Evolutionary conservation across 2,888 invertebrate species (phyloP).

Genomic region (Acanthosepion pharaonis): DNA sequence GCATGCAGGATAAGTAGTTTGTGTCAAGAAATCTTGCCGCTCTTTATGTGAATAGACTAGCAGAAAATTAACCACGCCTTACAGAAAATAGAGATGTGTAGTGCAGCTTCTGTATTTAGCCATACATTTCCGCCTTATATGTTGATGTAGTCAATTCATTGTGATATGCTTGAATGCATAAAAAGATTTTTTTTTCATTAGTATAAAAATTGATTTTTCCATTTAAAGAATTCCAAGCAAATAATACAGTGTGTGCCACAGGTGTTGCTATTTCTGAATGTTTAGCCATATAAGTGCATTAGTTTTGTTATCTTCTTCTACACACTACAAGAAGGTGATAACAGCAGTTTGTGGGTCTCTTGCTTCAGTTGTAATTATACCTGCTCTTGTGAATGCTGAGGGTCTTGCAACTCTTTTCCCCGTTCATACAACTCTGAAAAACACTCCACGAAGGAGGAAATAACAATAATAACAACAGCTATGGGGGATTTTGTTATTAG

Average conservation of each 20-base stretch:
- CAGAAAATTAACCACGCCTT: neutral
- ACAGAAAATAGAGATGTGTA: neutral
- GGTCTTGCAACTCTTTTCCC: neutral
- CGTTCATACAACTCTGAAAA: neutral
- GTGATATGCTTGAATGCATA: neutral
- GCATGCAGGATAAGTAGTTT: neutral
- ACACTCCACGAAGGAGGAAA: neutral
- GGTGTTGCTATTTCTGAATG: neutral
- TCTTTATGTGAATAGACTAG: neutral
- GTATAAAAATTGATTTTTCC: conserved; percentile 9
- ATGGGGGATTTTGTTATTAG: neutral
- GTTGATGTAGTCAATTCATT: too few relatives aligned
- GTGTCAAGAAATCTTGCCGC: neutral
- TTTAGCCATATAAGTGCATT: neutral
- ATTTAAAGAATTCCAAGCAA: neutral
- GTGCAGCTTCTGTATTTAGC: neutral
- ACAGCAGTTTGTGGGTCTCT: neutral
- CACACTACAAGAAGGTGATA: neutral
- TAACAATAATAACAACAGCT: neutral
- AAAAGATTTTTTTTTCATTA: neutral
- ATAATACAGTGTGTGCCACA: conserved; percentile 13
- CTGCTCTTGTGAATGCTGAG: neutral
- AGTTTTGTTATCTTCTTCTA: neutral
- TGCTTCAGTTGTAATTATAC: neutral
- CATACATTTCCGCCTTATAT: neutral